phyloP scores from a whole-genome alignment of 2,113 vertebrate genomes.

The Rhinolophus sinicus region DNA sequence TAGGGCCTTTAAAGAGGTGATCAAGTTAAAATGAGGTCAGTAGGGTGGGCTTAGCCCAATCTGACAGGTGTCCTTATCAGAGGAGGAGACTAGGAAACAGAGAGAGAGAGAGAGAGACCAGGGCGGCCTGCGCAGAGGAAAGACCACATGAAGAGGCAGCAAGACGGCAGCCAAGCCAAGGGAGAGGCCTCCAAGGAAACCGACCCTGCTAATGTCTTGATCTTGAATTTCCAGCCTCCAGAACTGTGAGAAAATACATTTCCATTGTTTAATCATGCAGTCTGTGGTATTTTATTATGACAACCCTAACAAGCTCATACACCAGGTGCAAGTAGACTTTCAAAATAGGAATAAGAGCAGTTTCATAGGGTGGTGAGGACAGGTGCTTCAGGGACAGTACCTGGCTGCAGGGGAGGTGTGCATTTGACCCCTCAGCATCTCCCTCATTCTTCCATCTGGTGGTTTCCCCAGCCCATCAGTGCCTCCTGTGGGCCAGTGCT shows the following conservation, averaged over 20 bases:
- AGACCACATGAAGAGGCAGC: neutral
- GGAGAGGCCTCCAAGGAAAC: neutral
- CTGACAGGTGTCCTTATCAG: neutral
- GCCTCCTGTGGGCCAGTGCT: neutral
- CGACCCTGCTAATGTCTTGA: neutral
- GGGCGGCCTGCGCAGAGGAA: neutral
- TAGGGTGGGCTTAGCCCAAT: neutral
- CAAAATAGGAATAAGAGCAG: neutral
- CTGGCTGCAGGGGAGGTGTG: neutral
- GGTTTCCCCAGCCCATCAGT: neutral
- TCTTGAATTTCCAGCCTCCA: neutral
- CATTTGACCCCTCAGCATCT: neutral
- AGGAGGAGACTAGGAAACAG: neutral
- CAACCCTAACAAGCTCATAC: neutral
- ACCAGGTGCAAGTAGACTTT: neutral
- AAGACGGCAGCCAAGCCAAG: neutral
- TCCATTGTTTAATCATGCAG: neutral
- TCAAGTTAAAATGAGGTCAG: neutral
- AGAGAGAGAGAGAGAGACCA: neutral
- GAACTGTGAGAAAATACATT: neutral
- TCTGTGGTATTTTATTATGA: neutral
- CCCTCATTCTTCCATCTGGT: fast-evolving
- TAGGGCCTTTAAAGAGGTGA: neutral
- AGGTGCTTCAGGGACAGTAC: neutral
- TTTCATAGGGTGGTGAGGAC: neutral